Percentiles rank a stretch among this genome's conserved stretches.
phyloP scores from a whole-genome alignment of 2,888 invertebrate genomes.

The Stenodema calcarata region DNA sequence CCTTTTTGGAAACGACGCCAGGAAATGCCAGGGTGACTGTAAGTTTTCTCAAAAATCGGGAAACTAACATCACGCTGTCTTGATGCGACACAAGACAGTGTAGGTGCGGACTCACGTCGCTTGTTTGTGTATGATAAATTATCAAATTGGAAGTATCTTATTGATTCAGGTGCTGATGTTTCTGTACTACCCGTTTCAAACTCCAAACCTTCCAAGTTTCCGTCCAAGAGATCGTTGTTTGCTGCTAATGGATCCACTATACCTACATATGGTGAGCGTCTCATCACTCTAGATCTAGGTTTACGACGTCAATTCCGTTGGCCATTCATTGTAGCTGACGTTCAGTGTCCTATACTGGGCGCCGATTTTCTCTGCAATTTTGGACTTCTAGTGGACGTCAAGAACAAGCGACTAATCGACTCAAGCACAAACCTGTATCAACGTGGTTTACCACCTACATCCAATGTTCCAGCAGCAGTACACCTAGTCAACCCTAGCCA shows the following conservation, averaged over 20 bases:
- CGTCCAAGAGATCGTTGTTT: neutral
- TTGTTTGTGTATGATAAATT: neutral
- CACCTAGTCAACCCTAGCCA: constrained; percentile 4
- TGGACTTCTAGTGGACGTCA: constrained; percentile 40
- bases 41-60: constrained; percentile 5
- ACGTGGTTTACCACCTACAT: neutral
- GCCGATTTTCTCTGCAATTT: too few relatives aligned
- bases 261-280: neutral
- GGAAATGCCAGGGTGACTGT: neutral
- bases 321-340: too few relatives aligned
- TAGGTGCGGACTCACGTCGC: neutral
- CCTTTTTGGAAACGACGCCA: neutral
- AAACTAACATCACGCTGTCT: too few relatives aligned
- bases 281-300: neutral
- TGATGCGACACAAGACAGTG: too few relatives aligned
- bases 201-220: neutral
- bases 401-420: constrained; percentile 3
- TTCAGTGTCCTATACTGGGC: too few relatives aligned
- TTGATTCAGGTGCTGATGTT: constrained; percentile 51
- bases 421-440: neutral
- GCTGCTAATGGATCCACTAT: constrained; percentile 14
- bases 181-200: constrained; percentile 31
- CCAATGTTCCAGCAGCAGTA: neutral
- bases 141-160: constrained; percentile 30
- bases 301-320: too few relatives aligned